Evolutionary conservation across 2,797 vertebrate genomes (phyloP).

Genomic region (Acipenser ruthenus): DNA sequence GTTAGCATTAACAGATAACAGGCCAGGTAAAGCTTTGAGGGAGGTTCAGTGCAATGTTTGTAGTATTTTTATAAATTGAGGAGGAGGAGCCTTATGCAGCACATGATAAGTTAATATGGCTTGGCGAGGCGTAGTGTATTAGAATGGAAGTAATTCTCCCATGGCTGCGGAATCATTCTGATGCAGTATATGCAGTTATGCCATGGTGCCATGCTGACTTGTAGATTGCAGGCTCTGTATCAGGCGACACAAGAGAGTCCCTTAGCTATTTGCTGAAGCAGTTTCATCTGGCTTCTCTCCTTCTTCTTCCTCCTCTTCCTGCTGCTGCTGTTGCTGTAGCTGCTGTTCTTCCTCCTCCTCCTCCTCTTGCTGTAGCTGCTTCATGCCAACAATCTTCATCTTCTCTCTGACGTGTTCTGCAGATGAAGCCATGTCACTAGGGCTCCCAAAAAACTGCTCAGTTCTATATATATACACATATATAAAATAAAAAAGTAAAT

Average conservation of each 20-base stretch:
- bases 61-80: slow-evolving; percentile 43
- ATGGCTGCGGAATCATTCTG: slow-evolving; percentile 46
- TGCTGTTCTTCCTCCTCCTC: slow-evolving; percentile 69
- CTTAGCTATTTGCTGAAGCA: slow-evolving; percentile 60
- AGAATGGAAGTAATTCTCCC: slow-evolving; percentile 32
- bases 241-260: slow-evolving; percentile 31
- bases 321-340: slow-evolving; percentile 17
- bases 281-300: slow-evolving; percentile 6
- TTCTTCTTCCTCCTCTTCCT: slow-evolving; percentile 16
- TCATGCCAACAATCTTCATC: slow-evolving; percentile 86
- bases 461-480: slow-evolving; percentile 53
- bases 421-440: slow-evolving; percentile 81
- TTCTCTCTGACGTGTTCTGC: slow-evolving; percentile 87
- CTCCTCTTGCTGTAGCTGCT: slow-evolving; percentile 62
- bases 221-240: slow-evolving; percentile 40
- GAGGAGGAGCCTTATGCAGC: slow-evolving; percentile 44
- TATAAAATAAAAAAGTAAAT: no score
- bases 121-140: slow-evolving; percentile 47
- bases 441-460: slow-evolving; percentile 93
- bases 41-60: slow-evolving; percentile 62
- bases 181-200: slow-evolving; percentile 42
- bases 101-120: slow-evolving; percentile 63
- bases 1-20: slow-evolving; percentile 50
- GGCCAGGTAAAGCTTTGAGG: slow-evolving; percentile 62
- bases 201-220: slow-evolving; percentile 46